A percentile compares a stretch with the other conserved stretches of the same genome.
Conservation (phyloP, 2,888 invertebrate species). For the Achlya flavicornis region DNA sequence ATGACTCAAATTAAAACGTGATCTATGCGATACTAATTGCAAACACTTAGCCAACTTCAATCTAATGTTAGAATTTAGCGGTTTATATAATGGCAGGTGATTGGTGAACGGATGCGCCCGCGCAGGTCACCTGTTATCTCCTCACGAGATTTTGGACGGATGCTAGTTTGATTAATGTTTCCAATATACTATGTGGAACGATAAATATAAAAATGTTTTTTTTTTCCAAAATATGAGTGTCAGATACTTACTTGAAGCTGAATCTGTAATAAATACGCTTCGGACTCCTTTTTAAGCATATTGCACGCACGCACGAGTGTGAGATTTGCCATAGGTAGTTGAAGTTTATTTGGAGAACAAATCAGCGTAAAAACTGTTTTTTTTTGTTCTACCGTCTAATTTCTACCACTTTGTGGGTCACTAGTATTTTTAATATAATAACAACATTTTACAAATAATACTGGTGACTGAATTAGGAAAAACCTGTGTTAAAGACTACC, state of each 20-base stretch:
- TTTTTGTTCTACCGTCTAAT: too few relatives aligned
- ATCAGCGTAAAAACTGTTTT: too few relatives aligned
- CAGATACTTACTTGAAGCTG: slow-evolving; percentile 14
- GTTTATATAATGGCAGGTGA: slow-evolving; percentile 16
- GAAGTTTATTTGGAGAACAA: too few relatives aligned
- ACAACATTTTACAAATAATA: too few relatives aligned
- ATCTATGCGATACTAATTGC: background rate
- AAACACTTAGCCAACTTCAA: background rate
- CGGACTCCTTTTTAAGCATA: too few relatives aligned
- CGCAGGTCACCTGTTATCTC: slow-evolving; percentile 40
- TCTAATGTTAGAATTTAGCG: background rate
- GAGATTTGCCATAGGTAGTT: too few relatives aligned
- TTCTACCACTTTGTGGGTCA: too few relatives aligned
- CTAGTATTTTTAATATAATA: too few relatives aligned
- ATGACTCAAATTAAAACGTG: background rate
- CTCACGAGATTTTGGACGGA: slow-evolving; percentile 29
- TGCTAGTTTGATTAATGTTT: slow-evolving; percentile 25
- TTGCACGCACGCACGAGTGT: too few relatives aligned
- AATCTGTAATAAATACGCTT: too few relatives aligned
- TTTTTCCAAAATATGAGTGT: background rate
- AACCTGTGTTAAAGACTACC: too few relatives aligned
- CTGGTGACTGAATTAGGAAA: too few relatives aligned
- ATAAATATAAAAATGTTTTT: background rate
- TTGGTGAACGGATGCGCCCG: slow-evolving; percentile 53
- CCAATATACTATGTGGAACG: slow-evolving; percentile 30